Conservation (phyloP, 1,140 invertebrate species). For the Sogatella furcifera region DNA sequence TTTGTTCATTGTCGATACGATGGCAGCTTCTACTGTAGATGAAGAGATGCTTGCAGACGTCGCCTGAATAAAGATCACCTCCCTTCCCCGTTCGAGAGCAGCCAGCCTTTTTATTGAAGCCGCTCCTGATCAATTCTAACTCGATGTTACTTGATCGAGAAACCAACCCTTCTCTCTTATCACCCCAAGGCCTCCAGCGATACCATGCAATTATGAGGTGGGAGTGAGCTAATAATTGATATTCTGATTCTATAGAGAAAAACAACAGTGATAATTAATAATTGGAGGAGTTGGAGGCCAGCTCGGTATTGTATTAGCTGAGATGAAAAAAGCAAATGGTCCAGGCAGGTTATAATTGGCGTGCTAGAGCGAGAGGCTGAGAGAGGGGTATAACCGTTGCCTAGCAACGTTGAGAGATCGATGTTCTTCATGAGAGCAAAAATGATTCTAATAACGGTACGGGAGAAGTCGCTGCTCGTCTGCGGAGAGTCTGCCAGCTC, state of each 20-base stretch:
- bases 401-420: background rate
- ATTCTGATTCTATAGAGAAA: background rate
- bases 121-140: too few relatives aligned
- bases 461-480: background rate
- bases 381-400: background rate
- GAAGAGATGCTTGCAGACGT: too few relatives aligned
- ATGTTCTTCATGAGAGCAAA: slow-evolving; percentile 2
- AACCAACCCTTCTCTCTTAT: too few relatives aligned
- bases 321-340: slow-evolving; percentile 1
- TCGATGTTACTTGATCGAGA: too few relatives aligned
- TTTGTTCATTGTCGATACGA: too few relatives aligned
- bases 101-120: too few relatives aligned
- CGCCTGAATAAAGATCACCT: too few relatives aligned
- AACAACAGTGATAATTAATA: background rate
- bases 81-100: too few relatives aligned
- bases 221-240: background rate
- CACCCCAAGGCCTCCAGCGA: background rate
- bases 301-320: background rate
- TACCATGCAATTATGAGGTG: background rate
- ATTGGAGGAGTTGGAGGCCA: background rate
- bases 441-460: slow-evolving; percentile 2
- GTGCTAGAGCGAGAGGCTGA: background rate
- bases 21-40: too few relatives aligned
- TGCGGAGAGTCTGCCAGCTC: too few relatives aligned
- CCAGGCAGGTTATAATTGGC: slow-evolving; percentile 2